These are phyloP conservation scores for Cyprinus carpio DNA, from an alignment of 2,113 vertebrate species.

Conservation along the genomic window DNA sequence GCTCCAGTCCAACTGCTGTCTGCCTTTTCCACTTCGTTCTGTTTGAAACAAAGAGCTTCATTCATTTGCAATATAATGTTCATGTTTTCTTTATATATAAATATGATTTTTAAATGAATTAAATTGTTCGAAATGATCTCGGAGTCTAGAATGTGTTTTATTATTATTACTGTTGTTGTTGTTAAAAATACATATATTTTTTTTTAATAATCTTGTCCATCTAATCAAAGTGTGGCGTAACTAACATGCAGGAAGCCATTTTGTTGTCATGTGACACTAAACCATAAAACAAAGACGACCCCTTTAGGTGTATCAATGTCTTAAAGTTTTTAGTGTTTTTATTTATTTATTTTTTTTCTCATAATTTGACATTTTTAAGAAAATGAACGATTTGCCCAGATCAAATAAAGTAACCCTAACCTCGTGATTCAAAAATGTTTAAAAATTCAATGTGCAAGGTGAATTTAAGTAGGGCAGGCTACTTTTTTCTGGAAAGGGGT, in stretches of 20 bases:
- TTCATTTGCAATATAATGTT: not conserved
- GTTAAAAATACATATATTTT: not conserved
- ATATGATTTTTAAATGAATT: not conserved
- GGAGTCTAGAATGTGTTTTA: no score
- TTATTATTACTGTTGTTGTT: not conserved
- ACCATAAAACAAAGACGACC: not conserved
- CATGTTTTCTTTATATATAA: not conserved
- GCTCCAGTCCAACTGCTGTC: slow-evolving; percentile 85
- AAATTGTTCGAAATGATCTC: not conserved
- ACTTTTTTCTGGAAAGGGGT: not conserved
- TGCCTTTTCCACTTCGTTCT: slow-evolving; percentile 97
- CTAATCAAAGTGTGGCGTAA: not conserved
- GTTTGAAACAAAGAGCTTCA: not conserved
- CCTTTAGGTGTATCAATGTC: not conserved
- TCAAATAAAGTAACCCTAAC: not conserved
- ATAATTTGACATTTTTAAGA: not conserved
- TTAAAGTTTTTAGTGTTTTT: not conserved
- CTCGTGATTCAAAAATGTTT: not conserved
- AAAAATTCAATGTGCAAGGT: not conserved
- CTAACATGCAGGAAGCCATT: not conserved
- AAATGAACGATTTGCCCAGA: not conserved
- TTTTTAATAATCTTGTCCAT: not conserved
- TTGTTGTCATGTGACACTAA: slow-evolving; percentile 1
- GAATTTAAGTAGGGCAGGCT: not conserved
- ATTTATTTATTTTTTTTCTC: not conserved